A percentile compares a stretch with the other conserved stretches of the same genome.
These are phyloP conservation scores for Cremastinae sp. DNA, from an alignment of 2,888 invertebrate genomes.

Conservation along the genomic window DNA sequence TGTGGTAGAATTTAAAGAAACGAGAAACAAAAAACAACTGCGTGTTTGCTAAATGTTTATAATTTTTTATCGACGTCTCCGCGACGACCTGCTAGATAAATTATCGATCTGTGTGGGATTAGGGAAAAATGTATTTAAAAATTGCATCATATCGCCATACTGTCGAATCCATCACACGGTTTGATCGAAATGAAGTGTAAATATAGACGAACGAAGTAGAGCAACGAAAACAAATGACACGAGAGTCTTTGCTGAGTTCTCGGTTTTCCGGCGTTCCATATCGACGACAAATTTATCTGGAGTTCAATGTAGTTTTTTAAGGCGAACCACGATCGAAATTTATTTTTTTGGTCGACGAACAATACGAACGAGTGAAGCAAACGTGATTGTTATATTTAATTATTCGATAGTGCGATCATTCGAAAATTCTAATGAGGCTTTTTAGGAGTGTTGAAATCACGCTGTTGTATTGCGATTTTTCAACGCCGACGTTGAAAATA, in stretches of 20 bases:
- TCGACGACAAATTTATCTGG: slow-evolving; percentile 32
- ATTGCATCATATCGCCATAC: slow-evolving; percentile 44
- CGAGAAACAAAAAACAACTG: slow-evolving; percentile 20
- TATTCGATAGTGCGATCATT: slow-evolving; percentile 30
- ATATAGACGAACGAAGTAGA: slow-evolving; percentile 27
- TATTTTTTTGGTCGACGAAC: slow-evolving; percentile 32
- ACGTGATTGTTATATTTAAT: slow-evolving; percentile 25
- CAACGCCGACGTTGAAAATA: too few species aligned
- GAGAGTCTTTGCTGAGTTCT: slow-evolving; percentile 18
- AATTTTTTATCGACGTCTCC: slow-evolving; percentile 53
- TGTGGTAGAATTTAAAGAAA: slow-evolving; percentile 35
- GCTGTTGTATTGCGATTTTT: too few species aligned
- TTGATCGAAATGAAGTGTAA: slow-evolving; percentile 30
- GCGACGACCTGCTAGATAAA: slow-evolving; percentile 18
- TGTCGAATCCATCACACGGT: slow-evolving; percentile 31
- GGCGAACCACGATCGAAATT: slow-evolving; percentile 34
- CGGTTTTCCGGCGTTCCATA: slow-evolving; percentile 41
- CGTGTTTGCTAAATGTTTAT: slow-evolving; percentile 66
- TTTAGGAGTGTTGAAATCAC: slow-evolving; percentile 31
- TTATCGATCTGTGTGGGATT: slow-evolving; percentile 42
- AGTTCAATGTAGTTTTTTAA: slow-evolving; percentile 40
- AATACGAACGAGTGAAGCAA: slow-evolving; percentile 50
- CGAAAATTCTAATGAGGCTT: slow-evolving; percentile 45
- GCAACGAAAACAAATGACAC: slow-evolving; percentile 25
- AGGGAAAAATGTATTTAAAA: slow-evolving; percentile 27